phyloP scores from a whole-genome alignment of 2,797 vertebrate genomes.

The Phataginus tetradactyla region DNA sequence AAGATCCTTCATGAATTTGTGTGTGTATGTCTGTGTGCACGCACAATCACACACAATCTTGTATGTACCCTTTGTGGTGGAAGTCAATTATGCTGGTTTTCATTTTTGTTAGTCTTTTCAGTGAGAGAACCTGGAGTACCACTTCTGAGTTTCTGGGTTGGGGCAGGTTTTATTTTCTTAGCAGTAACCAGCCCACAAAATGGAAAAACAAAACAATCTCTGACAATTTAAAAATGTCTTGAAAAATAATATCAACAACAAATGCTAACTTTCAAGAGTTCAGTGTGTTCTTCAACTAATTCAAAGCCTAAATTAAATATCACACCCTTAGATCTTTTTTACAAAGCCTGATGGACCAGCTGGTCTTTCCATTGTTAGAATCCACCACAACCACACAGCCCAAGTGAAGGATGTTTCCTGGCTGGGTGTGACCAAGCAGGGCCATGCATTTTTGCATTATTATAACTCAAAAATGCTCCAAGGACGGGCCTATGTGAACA shows the following conservation, averaged over 20 bases:
- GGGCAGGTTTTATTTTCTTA: slow-evolving; percentile 61
- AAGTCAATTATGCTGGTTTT: slow-evolving; percentile 53
- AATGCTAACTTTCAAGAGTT: slow-evolving; percentile 22
- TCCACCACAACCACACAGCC: neutral
- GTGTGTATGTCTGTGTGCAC: neutral
- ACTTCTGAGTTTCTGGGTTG: slow-evolving; percentile 57
- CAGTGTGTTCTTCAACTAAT: neutral
- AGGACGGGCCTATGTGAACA: neutral
- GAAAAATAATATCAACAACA: slow-evolving; percentile 47
- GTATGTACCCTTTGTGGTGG: slow-evolving; percentile 49
- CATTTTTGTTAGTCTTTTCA: slow-evolving; percentile 79
- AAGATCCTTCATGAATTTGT: neutral
- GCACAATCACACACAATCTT: neutral
- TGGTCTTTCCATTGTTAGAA: neutral
- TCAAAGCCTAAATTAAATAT: slow-evolving; percentile 50
- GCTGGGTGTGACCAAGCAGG: slow-evolving; percentile 38
- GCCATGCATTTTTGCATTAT: neutral
- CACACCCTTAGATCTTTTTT: neutral
- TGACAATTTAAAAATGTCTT: slow-evolving; percentile 58
- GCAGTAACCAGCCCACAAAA: slow-evolving; percentile 59
- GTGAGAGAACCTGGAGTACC: slow-evolving; percentile 60
- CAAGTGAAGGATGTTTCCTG: neutral
- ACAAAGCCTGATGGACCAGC: neutral
- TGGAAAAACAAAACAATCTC: slow-evolving; percentile 48
- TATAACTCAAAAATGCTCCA: neutral